Conservation (phyloP, 2,888 invertebrate species). For the Pimpla rufipes region DNA sequence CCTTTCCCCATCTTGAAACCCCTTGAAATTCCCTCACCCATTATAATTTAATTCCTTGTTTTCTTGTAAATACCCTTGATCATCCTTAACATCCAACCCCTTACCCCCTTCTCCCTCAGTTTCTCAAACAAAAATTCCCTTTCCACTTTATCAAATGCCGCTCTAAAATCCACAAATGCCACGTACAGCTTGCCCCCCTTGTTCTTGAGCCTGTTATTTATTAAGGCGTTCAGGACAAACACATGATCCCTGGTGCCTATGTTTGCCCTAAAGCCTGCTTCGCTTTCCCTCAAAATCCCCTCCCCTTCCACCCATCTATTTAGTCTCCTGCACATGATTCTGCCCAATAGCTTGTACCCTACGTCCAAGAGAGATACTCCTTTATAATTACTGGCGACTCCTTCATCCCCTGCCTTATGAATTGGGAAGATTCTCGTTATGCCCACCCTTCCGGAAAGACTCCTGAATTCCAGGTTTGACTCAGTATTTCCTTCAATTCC, state of each 20-base stretch:
- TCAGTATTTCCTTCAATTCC: not conserved
- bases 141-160: conserved; percentile 68
- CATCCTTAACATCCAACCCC: conserved; percentile 57
- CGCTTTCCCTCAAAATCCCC: conserved; percentile 59
- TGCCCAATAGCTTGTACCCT: conserved; percentile 4
- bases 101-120: conserved; percentile 50
- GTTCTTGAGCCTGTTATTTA: conserved; percentile 44
- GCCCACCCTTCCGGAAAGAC: not conserved
- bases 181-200: conserved; percentile 55
- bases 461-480: not conserved
- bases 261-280: conserved; percentile 64
- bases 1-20: conserved; percentile 30
- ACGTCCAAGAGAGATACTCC: not conserved
- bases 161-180: conserved; percentile 62
- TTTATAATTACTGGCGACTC: conserved; percentile 10
- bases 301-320: not conserved
- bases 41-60: conserved; percentile 35
- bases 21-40: not conserved
- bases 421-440: conserved; percentile 4
- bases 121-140: conserved; percentile 63
- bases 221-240: conserved; percentile 53
- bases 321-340: not conserved
- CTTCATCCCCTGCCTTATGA: conserved; percentile 9
- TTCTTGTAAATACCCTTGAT: conserved; percentile 56
- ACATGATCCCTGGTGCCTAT: conserved; percentile 64